Conservation (phyloP, 2,888 invertebrate species). For the Holacanthella duospinosa region DNA sequence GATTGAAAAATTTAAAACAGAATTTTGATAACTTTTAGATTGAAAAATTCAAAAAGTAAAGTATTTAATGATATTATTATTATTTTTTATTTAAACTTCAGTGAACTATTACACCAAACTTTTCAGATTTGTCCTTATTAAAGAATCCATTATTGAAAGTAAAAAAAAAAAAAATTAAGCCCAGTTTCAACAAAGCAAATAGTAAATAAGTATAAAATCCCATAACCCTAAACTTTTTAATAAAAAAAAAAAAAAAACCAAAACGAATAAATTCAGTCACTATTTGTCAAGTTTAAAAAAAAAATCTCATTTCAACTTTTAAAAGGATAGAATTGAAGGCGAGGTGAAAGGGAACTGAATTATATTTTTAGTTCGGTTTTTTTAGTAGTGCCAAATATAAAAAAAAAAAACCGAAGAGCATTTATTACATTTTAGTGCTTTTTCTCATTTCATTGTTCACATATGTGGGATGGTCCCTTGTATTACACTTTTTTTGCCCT, state of each 20-base stretch:
- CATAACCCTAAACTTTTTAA: neutral
- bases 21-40: no score
- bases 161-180: neutral
- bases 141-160: no score
- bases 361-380: neutral
- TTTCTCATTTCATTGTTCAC: neutral
- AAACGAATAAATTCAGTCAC: neutral
- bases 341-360: no score
- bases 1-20: no score
- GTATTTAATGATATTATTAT: no score
- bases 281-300: slow-evolving; percentile 5
- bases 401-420: neutral
- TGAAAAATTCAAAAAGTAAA: no score
- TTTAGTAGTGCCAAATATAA: neutral
- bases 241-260: neutral
- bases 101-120: no score
- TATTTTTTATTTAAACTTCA: no score
- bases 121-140: no score
- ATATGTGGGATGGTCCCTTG: slow-evolving; percentile 1
- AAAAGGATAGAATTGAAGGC: no score
- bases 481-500: neutral
- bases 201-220: neutral
- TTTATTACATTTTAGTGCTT: slow-evolving; percentile 1
- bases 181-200: neutral
- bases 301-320: no score